A percentile compares a stretch with the other conserved stretches of the same genome.
Conservation (phyloP, 2,113 vertebrate species). For the Cynocephalus volans region DNA sequence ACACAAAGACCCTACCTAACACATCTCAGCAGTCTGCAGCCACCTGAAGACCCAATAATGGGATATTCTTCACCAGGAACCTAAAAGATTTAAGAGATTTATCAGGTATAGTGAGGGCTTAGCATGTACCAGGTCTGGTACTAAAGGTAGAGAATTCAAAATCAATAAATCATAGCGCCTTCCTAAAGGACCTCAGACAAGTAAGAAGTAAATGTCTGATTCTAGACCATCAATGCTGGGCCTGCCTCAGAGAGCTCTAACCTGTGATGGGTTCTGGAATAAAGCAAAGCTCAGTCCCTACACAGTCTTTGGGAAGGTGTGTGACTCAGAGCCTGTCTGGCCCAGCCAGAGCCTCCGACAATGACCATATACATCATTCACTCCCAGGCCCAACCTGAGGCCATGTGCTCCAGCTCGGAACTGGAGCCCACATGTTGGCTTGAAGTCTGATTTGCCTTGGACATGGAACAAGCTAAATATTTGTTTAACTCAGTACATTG, state of each 20-base stretch:
- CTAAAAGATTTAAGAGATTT: not conserved
- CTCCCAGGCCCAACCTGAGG: not conserved
- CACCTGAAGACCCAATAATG: not conserved
- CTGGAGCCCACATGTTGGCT: slow-evolving; percentile 70
- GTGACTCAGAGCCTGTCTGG: not conserved
- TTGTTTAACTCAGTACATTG: slow-evolving; percentile 80
- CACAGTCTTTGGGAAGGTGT: not conserved
- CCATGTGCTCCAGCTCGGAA: slow-evolving; percentile 24
- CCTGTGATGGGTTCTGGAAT: not conserved
- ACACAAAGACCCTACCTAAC: not conserved
- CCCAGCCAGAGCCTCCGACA: not conserved
- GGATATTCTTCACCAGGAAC: not conserved
- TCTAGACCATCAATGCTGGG: not conserved
- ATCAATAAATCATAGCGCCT: not conserved
- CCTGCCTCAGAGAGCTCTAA: not conserved
- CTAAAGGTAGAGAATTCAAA: not conserved
- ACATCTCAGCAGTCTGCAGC: not conserved
- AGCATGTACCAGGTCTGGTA: fast-evolving
- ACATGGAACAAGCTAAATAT: slow-evolving; percentile 81
- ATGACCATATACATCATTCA: slow-evolving; percentile 15
- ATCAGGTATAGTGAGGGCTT: not conserved
- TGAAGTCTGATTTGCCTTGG: slow-evolving; percentile 81
- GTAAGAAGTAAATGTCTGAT: not conserved
- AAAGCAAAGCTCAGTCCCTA: not conserved
- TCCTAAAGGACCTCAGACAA: not conserved